Conservation (phyloP, 1,140 invertebrate genomes). For the Mamestra configurata region DNA sequence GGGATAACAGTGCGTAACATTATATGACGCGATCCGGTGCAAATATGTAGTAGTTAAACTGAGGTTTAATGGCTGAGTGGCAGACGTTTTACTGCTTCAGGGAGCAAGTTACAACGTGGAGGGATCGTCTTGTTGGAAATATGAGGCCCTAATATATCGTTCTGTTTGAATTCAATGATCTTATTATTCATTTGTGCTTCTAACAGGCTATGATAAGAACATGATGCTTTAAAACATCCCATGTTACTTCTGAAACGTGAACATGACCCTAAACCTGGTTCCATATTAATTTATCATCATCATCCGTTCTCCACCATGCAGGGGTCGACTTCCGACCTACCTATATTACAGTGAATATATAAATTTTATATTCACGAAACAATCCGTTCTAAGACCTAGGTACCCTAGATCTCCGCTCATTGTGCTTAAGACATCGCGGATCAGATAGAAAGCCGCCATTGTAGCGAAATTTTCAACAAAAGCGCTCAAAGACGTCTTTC, state of each 20-base stretch:
- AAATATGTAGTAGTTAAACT: constrained; percentile 1
- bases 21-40: neutral
- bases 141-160: neutral
- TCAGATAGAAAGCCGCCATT: constrained; percentile 18
- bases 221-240: too few species aligned
- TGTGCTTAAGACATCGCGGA: constrained; percentile 10
- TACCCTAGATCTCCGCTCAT: constrained; percentile 8
- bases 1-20: constrained; percentile 1
- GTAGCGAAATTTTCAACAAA: constrained; percentile 18
- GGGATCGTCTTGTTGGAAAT: neutral
- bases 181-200: too few species aligned
- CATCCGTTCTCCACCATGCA: neutral
- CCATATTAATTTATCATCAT: neutral
- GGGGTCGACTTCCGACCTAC: neutral
- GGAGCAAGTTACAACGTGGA: neutral
- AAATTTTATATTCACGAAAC: neutral
- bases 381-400: neutral
- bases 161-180: neutral
- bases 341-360: neutral
- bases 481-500: neutral
- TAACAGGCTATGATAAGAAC: too few species aligned
- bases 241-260: too few species aligned
- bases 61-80: constrained; percentile 2
- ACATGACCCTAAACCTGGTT: too few species aligned
- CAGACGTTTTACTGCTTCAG: neutral